Evolutionary conservation across 2,888 invertebrate species (phyloP).

Genomic region (Pimpla rufipes): DNA sequence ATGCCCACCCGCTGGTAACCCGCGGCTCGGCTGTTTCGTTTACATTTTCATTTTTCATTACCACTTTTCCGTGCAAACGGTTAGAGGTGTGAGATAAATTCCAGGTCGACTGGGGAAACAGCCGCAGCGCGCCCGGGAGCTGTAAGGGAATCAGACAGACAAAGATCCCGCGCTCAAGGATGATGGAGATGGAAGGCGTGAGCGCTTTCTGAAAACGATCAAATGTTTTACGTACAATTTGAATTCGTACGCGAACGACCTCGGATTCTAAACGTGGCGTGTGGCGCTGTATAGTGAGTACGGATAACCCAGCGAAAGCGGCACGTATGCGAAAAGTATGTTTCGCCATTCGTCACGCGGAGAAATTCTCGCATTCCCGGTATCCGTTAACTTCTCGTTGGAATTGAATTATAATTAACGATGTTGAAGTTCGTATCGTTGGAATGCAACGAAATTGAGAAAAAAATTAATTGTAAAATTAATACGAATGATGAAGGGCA

Average conservation of each 20-base stretch:
- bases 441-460: too few species aligned
- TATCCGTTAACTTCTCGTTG: constrained; percentile 10
- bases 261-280: not conserved
- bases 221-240: constrained; percentile 42
- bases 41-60: constrained; percentile 51
- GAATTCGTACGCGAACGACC: constrained; percentile 36
- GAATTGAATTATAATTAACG: constrained; percentile 48
- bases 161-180: constrained; percentile 17
- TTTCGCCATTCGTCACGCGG: constrained; percentile 7
- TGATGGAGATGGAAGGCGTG: constrained; percentile 37
- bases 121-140: not conserved
- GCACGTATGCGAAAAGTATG: constrained; percentile 40
- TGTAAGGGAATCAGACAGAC: constrained; percentile 21
- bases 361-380: constrained; percentile 14
- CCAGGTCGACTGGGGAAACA: constrained; percentile 31
- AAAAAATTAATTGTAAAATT: too few species aligned
- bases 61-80: constrained; percentile 30
- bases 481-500: too few species aligned
- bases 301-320: constrained; percentile 18
- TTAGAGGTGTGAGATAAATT: constrained; percentile 43
- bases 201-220: constrained; percentile 6
- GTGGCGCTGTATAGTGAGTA: not conserved
- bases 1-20: not conserved
- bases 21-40: constrained; percentile 30
- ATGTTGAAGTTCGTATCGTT: too few species aligned